phyloP scores from a whole-genome alignment of 2,113 vertebrate genomes.

The Eptesicus fuscus region DNA sequence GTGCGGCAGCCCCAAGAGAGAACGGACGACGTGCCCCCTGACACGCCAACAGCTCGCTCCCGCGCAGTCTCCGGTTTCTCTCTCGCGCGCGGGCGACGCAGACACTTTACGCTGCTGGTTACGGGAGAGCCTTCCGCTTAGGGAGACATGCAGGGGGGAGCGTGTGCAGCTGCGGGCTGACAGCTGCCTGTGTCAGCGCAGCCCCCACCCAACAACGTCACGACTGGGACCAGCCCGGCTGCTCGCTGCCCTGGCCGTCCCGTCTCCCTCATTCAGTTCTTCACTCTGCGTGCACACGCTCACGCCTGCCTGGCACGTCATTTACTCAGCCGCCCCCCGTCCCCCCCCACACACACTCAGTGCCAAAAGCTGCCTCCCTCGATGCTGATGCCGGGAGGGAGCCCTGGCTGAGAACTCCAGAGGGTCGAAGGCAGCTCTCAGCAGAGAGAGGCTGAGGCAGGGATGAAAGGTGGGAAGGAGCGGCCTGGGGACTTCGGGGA shows the following conservation, averaged over 20 bases:
- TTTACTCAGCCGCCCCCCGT: fast-evolving
- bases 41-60: not conserved
- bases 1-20: not conserved
- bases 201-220: fast-evolving
- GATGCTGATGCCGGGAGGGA: not conserved
- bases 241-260: not conserved
- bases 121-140: not conserved
- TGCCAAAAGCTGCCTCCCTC: too few relatives aligned
- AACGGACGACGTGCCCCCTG: not conserved
- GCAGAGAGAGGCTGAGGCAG: not conserved
- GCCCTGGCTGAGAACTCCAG: not conserved
- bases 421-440: not conserved
- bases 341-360: fast-evolving
- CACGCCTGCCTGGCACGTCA: fast-evolving
- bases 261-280: not conserved
- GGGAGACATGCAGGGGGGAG: not conserved
- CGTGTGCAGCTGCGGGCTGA: not conserved
- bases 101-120: not conserved
- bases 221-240: too few relatives aligned
- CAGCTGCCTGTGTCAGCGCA: too few relatives aligned
- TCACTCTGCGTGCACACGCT: fast-evolving
- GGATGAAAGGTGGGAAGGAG: not conserved
- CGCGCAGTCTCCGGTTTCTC: not conserved
- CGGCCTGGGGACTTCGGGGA: not conserved
- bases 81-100: fast-evolving